These are phyloP conservation scores for Uromys caudimaculatus DNA, from an alignment of 2,797 vertebrate genomes.

Conservation along the genomic window DNA sequence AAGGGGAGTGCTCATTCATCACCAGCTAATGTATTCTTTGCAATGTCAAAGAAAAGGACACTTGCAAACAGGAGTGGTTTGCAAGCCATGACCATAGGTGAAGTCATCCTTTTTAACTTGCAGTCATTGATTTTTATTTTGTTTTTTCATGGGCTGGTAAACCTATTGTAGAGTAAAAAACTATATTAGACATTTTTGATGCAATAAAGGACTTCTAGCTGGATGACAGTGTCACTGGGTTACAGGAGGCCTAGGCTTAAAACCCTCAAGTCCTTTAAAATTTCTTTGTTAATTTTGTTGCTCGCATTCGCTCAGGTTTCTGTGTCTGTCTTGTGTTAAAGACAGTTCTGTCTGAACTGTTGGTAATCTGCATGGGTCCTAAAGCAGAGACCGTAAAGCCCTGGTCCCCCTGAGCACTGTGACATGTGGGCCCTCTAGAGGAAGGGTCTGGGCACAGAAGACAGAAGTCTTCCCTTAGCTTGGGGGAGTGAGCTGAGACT, in stretches of 20 bases:
- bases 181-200: not conserved
- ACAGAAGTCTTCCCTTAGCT: not conserved
- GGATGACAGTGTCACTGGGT: not conserved
- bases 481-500: not conserved
- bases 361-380: not conserved
- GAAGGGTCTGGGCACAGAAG: not conserved
- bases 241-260: not conserved
- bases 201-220: not conserved
- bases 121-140: not conserved
- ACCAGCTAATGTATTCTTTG: not conserved
- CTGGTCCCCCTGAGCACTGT: too few relatives aligned
- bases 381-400: fast-evolving
- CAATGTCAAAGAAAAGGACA: not conserved
- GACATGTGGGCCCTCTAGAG: too few relatives aligned
- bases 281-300: not conserved
- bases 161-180: conserved; percentile 22
- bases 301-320: not conserved
- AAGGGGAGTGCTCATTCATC: not conserved
- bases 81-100: not conserved
- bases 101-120: not conserved
- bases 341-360: not conserved
- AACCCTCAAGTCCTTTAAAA: not conserved
- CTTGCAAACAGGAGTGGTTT: not conserved
- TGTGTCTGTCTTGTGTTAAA: not conserved
- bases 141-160: not conserved